Base-by-base conservation (phyloP, 2,888 invertebrate genomes). In the Tiphia femorata region DNA sequence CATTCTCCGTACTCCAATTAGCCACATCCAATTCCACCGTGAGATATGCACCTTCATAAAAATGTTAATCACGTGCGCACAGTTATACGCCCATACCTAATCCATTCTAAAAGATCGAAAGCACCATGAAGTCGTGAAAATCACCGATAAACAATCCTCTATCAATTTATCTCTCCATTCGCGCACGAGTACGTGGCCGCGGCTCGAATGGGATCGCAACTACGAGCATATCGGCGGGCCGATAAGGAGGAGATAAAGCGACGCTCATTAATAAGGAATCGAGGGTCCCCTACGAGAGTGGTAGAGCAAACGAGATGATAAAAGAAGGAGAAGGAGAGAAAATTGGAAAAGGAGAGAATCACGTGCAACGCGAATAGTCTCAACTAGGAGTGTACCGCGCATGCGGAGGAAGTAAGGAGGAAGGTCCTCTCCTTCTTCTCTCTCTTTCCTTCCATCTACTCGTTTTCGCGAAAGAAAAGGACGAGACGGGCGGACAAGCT, bases 291-390 rank as follows among this genome's bases (percentile, higher is more conserved):
- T n/a, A n/a, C 17, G 19, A 5, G 20, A 38, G 17, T n/a, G 12
- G 14, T 4, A 12, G n/a, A 37, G 47, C 7, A 44, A 16, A 20
- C 29, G 23, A 21, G 14, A 23, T 8, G 53, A 37, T 14, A n/a
- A 38, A 50, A 43, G 14, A 29, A 42, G 10, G 44, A 17, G 50
- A 38, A 2, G 12, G 42, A 46, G 49, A 23, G 17, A 43, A 19
- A 16, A 7, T 14, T 16, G 35, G 41, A 30, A 38, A 47, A 49
- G 46, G 44, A 29, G 12, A 37, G 47, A 52, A 33, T 50, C 43
- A 55, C 60, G 57, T 57, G 64, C 68, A 68, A n/a, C n/a, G n/a
- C 68, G 68, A 68, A 58, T 65, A 60, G 68, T 68, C 68, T n/a
- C 60, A 68, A 68, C 55, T 62, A 68, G 62, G 63, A 60, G 68